Percentiles rank a stretch among this genome's conserved stretches.
Conservation (phyloP, 2,888 invertebrate species). For the Lepetodrilus schrolli region DNA sequence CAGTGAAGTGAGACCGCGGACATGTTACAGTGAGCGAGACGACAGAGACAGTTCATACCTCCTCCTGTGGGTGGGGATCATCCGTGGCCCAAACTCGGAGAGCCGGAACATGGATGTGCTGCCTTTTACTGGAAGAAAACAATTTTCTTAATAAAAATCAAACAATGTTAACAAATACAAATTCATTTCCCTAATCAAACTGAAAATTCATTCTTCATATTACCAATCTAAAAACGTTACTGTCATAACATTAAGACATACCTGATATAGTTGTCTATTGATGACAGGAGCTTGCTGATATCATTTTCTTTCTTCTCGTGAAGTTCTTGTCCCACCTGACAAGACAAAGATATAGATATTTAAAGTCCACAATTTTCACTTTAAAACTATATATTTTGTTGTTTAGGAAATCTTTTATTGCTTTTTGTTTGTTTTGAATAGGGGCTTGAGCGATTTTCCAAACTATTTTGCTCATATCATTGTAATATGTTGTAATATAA, state of each 20-base stretch:
- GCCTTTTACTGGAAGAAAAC: slow-evolving; percentile 80
- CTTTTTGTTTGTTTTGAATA: too few relatives aligned
- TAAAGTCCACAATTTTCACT: background rate
- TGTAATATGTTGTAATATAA: too few relatives aligned
- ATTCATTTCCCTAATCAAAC: too few relatives aligned
- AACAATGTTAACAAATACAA: too few relatives aligned
- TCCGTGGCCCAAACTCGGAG: slow-evolving; percentile 96
- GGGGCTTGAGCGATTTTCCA: too few relatives aligned
- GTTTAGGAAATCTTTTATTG: too few relatives aligned
- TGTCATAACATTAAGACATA: slow-evolving; percentile 49
- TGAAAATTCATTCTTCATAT: too few relatives aligned
- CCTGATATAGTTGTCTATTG: slow-evolving; percentile 91
- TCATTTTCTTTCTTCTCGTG: slow-evolving; percentile 97
- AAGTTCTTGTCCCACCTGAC: slow-evolving; percentile 91
- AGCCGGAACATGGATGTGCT: slow-evolving; percentile 93
- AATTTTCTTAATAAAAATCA: too few relatives aligned
- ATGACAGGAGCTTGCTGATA: slow-evolving; percentile 89
- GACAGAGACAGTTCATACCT: slow-evolving; percentile 77
- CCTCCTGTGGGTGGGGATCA: slow-evolving; percentile 94
- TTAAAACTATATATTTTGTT: background rate
- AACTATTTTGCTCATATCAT: too few relatives aligned
- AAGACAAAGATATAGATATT: background rate
- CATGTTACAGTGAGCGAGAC: background rate
- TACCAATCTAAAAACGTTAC: too few relatives aligned
- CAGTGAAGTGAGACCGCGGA: too few relatives aligned